Base-by-base conservation (phyloP, 2,888 invertebrate species). In the Sialis lutaria region DNA sequence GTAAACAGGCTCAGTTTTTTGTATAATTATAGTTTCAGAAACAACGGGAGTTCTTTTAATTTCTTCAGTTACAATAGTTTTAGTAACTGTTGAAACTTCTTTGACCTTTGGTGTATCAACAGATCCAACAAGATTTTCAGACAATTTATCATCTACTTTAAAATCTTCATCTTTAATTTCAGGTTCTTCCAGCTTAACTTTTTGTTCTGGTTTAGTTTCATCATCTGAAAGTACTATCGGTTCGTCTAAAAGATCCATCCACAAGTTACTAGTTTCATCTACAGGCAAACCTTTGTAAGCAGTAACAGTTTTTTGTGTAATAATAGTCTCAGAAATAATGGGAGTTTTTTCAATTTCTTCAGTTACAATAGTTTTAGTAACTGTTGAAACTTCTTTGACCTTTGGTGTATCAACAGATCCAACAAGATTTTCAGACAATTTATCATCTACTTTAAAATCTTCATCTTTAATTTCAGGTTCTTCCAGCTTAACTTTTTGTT, bases 221-320 rank as follows among this genome's bases (percentile, higher is more conserved):
- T 59, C 59, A 44, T 58, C 58, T 33, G 56, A 54, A 35, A 58
- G 51, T 8, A 54, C 51, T 49, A 57, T 55, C 33, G 57, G 54
- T 49, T 60, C 59, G 50, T 60, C 57, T 40, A 59, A 40, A 35
- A 56, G 47, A 30, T 55, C 53, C 44, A 58, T 53, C 54, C 54
- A 56, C 8, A 52, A 41, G 12, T 48, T 48, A 32, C 50, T 50
- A 22, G 52, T 37, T 32, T 52, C 53, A 50, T 57, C 56, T 13
- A 57, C 49, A 8, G 55, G 53, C 48, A 52, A 46, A 30, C 53
- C 54, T 52, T 56, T 53, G 34, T 54, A 54, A 33, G 51, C 56
- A 10, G 46, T 8, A 9, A 5, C 5, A 10, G n/a, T 37, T 6
- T 37, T 37, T 6, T 37, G 37, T 10, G 7, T 37, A 1, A 8